Evolutionary conservation across 2,113 vertebrate species (phyloP), one percentile per base, ranked within the genome.

Genomic region (Sylvietta virens): DNA sequence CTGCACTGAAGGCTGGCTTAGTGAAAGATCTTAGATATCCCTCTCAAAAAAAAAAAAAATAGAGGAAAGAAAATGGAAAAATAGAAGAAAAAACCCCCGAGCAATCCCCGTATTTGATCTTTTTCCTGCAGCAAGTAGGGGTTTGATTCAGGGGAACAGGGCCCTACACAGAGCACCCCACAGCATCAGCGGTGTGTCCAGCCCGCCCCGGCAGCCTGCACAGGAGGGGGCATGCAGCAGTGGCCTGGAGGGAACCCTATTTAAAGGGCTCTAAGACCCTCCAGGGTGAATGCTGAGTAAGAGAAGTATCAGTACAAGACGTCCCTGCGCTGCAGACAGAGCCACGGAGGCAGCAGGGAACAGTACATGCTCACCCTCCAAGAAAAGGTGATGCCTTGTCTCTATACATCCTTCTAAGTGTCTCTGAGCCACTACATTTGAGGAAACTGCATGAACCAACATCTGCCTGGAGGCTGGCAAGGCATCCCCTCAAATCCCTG

Each of bases 51-150:
- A 23, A 37, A 27, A 23, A 18, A 48, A 35, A 35, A 9, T 0
- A 28, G 7, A 33, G 2, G 14, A 10, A 28, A 66, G 9, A 19
- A 66, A 40, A 56, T 5, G 23, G 13, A 48, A 65, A 23, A 30
- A 51, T 1, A 30, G 22, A 47, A 33, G 21, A 10, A 17, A 23
- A 21, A 2, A 3, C 0, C 31, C 22, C 27, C 2, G 5, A 71
- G 28, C 19, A 78, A n/a, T 31, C 13, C 15, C 15, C 1, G 7
- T 37, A 54, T 86, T 78, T 39, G 23, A 83, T 57, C 8, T 40
- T 86, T 42, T 51, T 31, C 54, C 70, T 37, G 47, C 30, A 90
- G 64, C 1, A 3, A 62, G 56, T 10, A n/a, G 0, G 3, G 58
- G 51, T 81, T 35, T 71, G 60, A 35, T 11, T 30, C 6, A 53